phyloP scores from a whole-genome alignment of 2,888 invertebrate genomes.

The Anticlea derivata region DNA sequence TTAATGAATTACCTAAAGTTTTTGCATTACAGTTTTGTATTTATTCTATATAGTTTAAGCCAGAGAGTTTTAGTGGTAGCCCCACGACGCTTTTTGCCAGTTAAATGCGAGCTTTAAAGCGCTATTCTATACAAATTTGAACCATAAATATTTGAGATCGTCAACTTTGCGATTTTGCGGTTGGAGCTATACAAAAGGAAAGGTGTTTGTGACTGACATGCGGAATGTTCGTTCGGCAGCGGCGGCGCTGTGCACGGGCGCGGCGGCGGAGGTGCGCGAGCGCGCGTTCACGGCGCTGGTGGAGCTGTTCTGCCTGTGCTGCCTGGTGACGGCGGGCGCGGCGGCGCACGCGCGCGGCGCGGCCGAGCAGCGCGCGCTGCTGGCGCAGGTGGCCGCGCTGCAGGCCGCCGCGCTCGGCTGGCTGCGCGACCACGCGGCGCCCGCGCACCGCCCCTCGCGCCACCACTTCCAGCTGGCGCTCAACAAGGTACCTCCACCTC shows the following conservation, averaged over 20 bases:
- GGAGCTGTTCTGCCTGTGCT: constrained; percentile 91
- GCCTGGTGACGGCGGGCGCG: constrained; percentile 88
- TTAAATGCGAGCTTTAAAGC: too few species aligned
- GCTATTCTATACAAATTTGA: too few species aligned
- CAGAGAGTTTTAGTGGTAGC: too few species aligned
- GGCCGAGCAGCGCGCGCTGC: constrained; percentile 70
- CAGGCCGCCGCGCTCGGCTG: constrained; percentile 94
- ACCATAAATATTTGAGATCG: too few species aligned
- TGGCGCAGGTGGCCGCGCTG: constrained; percentile 80
- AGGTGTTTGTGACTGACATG: too few species aligned
- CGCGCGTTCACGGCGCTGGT: constrained; percentile 92
- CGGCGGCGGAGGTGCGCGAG: constrained; percentile 79
- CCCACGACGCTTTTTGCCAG: too few species aligned
- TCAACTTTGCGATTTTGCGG: too few species aligned
- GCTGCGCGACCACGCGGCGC: constrained; percentile 92
- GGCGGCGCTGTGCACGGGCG: constrained; percentile 10
- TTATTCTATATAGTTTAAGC: too few species aligned
- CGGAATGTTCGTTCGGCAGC: not conserved
- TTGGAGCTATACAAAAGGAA: too few species aligned
- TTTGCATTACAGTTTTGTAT: too few species aligned
- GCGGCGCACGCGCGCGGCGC: constrained; percentile 82
- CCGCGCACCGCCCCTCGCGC: constrained; percentile 88
- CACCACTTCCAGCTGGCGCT: constrained; percentile 90
- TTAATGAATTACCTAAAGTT: too few species aligned
- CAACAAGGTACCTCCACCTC: constrained; percentile 80